Conservation (phyloP, 2,113 vertebrate genomes). For the Parus major region DNA sequence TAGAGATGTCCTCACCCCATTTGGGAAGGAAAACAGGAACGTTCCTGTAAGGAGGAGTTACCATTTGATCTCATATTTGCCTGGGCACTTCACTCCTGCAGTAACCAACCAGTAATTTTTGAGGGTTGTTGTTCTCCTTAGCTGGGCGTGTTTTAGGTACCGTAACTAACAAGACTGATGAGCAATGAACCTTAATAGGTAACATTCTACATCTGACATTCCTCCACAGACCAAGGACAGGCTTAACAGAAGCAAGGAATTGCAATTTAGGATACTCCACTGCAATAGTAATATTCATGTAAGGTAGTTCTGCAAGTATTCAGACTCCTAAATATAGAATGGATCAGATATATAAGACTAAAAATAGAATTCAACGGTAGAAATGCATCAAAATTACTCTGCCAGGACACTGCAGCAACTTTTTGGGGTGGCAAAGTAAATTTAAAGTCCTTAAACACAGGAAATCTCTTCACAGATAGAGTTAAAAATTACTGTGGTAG, state of each 20-base stretch:
- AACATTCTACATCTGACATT: background rate
- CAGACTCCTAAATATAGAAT: background rate
- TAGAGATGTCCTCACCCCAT: background rate
- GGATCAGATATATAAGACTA: background rate
- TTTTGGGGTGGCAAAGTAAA: background rate
- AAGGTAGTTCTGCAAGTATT: background rate
- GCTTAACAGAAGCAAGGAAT: background rate
- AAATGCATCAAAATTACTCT: background rate
- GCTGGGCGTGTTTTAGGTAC: background rate
- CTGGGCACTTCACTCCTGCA: background rate
- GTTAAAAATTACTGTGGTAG: background rate
- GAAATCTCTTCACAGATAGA: background rate
- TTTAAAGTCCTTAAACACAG: background rate
- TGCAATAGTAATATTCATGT: background rate
- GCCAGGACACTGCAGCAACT: background rate
- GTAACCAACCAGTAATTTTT: background rate
- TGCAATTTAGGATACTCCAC: background rate
- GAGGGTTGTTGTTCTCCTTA: background rate
- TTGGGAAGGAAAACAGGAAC: background rate
- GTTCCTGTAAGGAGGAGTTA: background rate
- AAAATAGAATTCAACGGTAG: background rate
- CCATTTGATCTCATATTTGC: no score
- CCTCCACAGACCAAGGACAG: background rate
- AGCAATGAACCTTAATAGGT: fast-evolving
- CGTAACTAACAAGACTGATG: background rate